These are phyloP conservation scores for Chelon labrosus DNA, from an alignment of 2,797 vertebrate species.

Conservation along the genomic window DNA sequence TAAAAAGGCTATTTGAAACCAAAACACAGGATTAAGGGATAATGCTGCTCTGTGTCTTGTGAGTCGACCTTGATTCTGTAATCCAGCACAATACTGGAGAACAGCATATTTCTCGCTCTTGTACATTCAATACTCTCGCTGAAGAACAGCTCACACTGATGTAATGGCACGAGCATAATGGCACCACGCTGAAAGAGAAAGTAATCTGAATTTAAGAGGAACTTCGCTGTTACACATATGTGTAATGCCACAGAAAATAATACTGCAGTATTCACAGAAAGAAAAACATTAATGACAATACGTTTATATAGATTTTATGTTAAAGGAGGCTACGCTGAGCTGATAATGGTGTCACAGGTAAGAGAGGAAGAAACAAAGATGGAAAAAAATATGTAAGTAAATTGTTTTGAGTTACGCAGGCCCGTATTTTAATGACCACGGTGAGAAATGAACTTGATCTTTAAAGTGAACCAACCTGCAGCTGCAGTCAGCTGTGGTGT, in stretches of 20 bases:
- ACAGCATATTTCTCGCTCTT: slow-evolving; percentile 79
- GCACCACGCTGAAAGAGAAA: slow-evolving; percentile 61
- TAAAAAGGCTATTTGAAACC: slow-evolving; percentile 86
- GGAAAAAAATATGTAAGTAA: slow-evolving; percentile 28
- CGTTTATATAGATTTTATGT: slow-evolving; percentile 36
- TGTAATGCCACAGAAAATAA: slow-evolving; percentile 52
- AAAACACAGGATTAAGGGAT: slow-evolving; percentile 88
- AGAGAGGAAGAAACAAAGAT: slow-evolving; percentile 1
- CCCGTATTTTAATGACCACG: slow-evolving; percentile 77
- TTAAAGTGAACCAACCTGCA: slow-evolving; percentile 78
- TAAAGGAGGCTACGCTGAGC: slow-evolving; percentile 18
- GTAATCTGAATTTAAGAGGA: slow-evolving; percentile 69
- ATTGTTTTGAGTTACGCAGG: slow-evolving; percentile 73
- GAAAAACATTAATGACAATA: slow-evolving; percentile 28
- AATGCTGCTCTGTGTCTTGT: slow-evolving; percentile 85
- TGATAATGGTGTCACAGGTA: slow-evolving; percentile 1
- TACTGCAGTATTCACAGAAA: slow-evolving; percentile 50
- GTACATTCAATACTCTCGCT: slow-evolving; percentile 74
- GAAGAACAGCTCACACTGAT: slow-evolving; percentile 74
- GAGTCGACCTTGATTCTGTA: slow-evolving; percentile 86
- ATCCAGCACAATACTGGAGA: slow-evolving; percentile 85
- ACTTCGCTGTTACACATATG: slow-evolving; percentile 56
- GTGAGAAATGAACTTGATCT: slow-evolving; percentile 86
- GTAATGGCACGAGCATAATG: slow-evolving; percentile 75
- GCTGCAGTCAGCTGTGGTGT: slow-evolving; percentile 63